Evolutionary conservation across 2,888 invertebrate genomes (phyloP), one percentile per base, ranked within the genome.

Genomic region (Timandra comae): DNA sequence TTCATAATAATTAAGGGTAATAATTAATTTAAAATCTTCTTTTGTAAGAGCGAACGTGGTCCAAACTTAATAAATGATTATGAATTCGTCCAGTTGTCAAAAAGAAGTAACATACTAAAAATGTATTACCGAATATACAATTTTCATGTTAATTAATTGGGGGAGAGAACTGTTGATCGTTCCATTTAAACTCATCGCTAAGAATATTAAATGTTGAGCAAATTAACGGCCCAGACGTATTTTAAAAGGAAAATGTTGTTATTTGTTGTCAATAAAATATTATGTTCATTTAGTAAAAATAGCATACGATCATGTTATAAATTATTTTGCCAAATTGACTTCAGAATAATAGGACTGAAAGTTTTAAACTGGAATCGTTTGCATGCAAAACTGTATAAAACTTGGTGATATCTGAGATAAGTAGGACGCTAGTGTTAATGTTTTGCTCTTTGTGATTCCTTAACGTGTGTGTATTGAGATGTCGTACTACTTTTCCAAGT

Each of bases 401-500:
- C 69, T 80, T 79, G 48, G 62, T 64, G 63, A 74, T 70, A 63
- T 76, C 75, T 72, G 66, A 78, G 69, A 76, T 74, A 78, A 76
- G 75, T 74, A 73, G 73, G 67, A 72, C 70, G 60, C 63, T 71
- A 63, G 74, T 66, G 72, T 75, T 81, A 80, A 80, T 80, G 75
- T 74, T 74, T 67, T 46, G 65, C 76, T 69, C 78, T 80, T 78
- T 77, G 73, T 79, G 79, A 78, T 73, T 68, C 65, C 50, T 49
- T 66, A 56, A 46, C 41, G 53, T 58, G 51, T 59, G 63, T 63
- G 44, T 46, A 42, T 49, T 67, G 55, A 57, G 56, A 54, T 59
- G 71, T 71, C 76, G 70, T 79, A 77, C 73, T 71, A 67, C 75
- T 76, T 72, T 75, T 66, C 66, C 56, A 74, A 81, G 70, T 81